Evolutionary conservation across 2,888 invertebrate species (phyloP).

Genomic region (Nephrotoma appendiculata): DNA sequence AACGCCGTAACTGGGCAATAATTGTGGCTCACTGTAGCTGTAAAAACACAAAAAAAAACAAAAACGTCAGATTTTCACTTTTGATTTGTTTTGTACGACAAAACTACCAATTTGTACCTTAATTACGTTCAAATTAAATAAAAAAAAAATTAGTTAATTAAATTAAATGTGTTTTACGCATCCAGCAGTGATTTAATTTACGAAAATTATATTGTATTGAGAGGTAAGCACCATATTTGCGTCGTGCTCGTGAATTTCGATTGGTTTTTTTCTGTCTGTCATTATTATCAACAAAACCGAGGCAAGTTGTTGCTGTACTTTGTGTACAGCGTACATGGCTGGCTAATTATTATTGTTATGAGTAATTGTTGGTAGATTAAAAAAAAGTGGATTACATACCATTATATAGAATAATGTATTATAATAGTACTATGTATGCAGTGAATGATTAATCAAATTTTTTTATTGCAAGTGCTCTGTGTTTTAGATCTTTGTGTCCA

Average conservation of each 20-base stretch:
- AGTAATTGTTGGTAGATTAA: background rate
- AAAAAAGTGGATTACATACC: background rate
- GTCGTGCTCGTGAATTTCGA: background rate
- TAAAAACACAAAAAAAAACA: background rate
- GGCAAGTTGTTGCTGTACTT: background rate
- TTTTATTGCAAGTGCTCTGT: background rate
- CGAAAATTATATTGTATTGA: background rate
- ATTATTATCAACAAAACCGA: background rate
- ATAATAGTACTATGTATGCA: background rate
- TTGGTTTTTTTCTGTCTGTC: background rate
- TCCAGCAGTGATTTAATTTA: background rate
- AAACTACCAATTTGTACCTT: background rate
- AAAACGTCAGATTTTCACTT: background rate
- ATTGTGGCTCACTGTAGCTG: background rate
- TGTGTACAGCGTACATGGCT: background rate
- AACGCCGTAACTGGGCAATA: background rate
- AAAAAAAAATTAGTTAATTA: background rate
- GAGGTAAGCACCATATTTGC: background rate
- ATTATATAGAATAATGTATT: background rate
- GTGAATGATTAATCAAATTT: background rate
- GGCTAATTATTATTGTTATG: background rate
- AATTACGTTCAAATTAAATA: background rate
- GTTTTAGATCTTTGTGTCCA: background rate
- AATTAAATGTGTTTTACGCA: background rate
- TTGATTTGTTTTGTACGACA: background rate